phyloP scores from a whole-genome alignment of 92 coral and sea anemone species.

The Actinernus sp. region DNA sequence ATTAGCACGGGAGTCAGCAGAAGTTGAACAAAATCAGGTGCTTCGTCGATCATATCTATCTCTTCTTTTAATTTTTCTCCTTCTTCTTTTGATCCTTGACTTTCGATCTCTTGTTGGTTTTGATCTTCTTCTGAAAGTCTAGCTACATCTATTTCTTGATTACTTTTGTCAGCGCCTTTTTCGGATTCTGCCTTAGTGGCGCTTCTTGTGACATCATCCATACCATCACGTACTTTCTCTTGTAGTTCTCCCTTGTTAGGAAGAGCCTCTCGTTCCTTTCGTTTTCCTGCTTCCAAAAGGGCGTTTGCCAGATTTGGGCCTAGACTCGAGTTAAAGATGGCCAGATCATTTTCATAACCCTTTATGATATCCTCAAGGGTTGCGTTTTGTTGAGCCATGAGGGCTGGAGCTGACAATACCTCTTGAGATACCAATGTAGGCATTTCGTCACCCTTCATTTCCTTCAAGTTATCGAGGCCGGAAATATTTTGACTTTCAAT shows the following conservation, averaged over 20 bases:
- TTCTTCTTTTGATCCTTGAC: background rate
- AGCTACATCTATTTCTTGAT: background rate
- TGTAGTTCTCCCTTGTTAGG: no score
- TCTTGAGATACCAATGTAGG: no score
- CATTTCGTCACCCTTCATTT: no score
- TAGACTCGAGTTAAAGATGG: constrained; percentile 44
- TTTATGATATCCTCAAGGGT: constrained; percentile 63
- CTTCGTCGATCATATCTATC: background rate
- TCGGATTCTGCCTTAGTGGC: no score
- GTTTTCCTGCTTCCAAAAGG: no score
- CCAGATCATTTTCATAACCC: constrained; percentile 61
- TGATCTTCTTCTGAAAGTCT: background rate
- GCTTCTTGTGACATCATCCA: no score
- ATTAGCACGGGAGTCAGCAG: constrained; percentile 9
- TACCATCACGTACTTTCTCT: no score
- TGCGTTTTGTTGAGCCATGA: constrained; percentile 36
- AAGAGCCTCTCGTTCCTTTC: no score
- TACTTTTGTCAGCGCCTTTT: no score
- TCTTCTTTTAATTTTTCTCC: background rate
- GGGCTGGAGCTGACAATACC: constrained; percentile 64
- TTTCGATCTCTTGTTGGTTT: background rate
- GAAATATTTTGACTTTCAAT: no score
- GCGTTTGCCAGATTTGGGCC: constrained; percentile 51
- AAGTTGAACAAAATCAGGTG: constrained; percentile 2
- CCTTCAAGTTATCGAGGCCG: no score